Evolutionary conservation across 2,888 invertebrate genomes (phyloP).

Genomic region (Mycalesis mineus): DNA sequence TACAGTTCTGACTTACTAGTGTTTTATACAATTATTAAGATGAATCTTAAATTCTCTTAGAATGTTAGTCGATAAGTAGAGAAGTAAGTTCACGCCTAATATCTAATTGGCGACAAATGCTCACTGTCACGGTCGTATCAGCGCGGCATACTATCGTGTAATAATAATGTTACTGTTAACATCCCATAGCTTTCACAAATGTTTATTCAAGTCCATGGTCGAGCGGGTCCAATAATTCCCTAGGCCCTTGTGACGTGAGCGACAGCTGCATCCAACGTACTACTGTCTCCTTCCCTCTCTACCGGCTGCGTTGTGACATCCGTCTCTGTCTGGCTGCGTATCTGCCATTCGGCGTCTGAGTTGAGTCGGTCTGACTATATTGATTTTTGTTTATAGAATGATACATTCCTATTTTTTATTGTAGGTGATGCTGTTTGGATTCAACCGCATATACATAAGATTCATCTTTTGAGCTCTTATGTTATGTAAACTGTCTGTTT

Average conservation of each 20-base stretch:
- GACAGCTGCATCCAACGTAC: slow-evolving; percentile 75
- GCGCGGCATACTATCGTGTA: slow-evolving; percentile 1
- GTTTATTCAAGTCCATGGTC: slow-evolving; percentile 55
- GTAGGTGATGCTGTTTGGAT: background rate
- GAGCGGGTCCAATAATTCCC: slow-evolving; percentile 56
- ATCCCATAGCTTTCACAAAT: slow-evolving; percentile 37
- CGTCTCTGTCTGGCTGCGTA: slow-evolving; percentile 52
- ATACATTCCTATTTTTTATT: slow-evolving; percentile 21
- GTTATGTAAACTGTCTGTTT: too few species aligned
- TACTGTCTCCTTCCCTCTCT: slow-evolving; percentile 50
- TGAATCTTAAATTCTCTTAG: too few species aligned
- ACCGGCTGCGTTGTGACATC: slow-evolving; percentile 30
- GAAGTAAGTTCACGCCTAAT: too few species aligned
- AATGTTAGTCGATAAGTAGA: too few species aligned
- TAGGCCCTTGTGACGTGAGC: slow-evolving; percentile 68
- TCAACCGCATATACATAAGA: background rate
- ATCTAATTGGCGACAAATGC: slow-evolving; percentile 11
- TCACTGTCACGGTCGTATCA: background rate
- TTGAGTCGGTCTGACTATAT: slow-evolving; percentile 50
- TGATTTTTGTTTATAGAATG: slow-evolving; percentile 43
- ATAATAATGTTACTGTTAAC: slow-evolving; percentile 29
- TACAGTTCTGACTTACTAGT: too few species aligned
- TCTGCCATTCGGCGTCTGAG: slow-evolving; percentile 57
- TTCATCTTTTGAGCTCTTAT: background rate
- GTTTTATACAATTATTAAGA: too few species aligned